Base-by-base conservation (phyloP, 2,888 invertebrate genomes). In the Nematopogon swammerdamellus region DNA sequence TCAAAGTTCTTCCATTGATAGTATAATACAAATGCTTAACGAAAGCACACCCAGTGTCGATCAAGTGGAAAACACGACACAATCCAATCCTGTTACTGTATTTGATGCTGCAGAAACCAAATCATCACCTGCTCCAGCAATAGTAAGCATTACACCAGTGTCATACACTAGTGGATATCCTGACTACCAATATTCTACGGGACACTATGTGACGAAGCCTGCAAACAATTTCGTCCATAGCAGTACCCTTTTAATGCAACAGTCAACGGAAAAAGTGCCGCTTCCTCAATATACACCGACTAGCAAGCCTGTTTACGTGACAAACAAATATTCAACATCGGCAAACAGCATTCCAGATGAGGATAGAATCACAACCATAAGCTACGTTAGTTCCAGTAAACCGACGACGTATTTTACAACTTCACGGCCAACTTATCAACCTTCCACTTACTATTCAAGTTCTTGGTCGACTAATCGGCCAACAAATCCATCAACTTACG, bases 11-110 rank as follows among this genome's bases (percentile, higher is more conserved):
- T 81, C 82, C 1, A 77, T 83, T 48, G 80, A 82, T 17, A 81
- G 86, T 46, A 87, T 88, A 4, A 80, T 87, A 51, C 80, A 86
- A 57, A 84, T 87, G 80, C 62, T 87, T 10, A 87, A 86, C 60
- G 70, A 72, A 19, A 75, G 72, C 47, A 74, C 75, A 8, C 70
- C 74, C 19, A 74, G 66, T 57, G 62, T 73, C 58, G 42, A 36
- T 20, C 70, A 67, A 49, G 70, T 73, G 48, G 68, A 70, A 18
- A 61, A 65, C 1, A 72, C 73, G 10, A 65, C 72, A 19, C 66
- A 72, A 11, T 60, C 67, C 44, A 45, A 48, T 45, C n/a, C 42
- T 3, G 14, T 19, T 2, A 56, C 66, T 14, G 46, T 63, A 29
- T 10, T 11, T 46, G 67, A 72, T 50, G 43, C 59, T 6, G 59